phyloP scores from a whole-genome alignment of 2,888 invertebrate genomes.

The Euspilapteryx auroguttella region DNA sequence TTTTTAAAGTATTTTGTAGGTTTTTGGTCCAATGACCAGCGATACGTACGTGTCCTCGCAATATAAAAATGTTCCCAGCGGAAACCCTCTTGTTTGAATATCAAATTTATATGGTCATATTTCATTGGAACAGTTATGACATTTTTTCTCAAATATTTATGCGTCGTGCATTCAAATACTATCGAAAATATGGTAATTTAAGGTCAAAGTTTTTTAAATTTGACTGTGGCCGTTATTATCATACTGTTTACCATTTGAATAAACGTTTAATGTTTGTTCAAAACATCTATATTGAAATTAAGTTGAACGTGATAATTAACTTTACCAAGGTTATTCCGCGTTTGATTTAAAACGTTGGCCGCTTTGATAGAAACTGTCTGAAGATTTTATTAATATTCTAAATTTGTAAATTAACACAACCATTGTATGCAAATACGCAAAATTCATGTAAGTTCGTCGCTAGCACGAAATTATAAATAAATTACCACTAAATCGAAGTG shows the following conservation, averaged over 20 bases:
- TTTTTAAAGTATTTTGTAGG: no score
- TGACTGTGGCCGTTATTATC: constrained; percentile 11
- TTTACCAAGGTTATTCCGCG: background rate
- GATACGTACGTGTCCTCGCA: no score
- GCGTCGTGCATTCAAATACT: constrained; percentile 33
- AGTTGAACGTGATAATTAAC: background rate
- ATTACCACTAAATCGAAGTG: no score
- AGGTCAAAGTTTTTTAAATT: constrained; percentile 23
- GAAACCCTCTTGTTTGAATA: constrained; percentile 55
- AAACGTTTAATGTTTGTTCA: constrained; percentile 9
- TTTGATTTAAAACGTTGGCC: background rate
- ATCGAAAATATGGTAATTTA: constrained; percentile 31
- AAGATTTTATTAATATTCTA: constrained; percentile 3
- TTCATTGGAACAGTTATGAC: constrained; percentile 55
- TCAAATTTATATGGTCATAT: constrained; percentile 52
- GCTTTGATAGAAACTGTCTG: constrained; percentile 2
- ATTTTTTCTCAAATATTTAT: constrained; percentile 44
- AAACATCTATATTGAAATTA: constrained; percentile 10
- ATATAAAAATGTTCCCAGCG: no score
- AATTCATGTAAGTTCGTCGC: background rate
- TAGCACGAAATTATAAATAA: no score
- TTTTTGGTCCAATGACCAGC: no score
- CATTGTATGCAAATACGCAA: constrained; percentile 24
- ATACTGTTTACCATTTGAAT: constrained; percentile 15
- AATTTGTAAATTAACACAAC: constrained; percentile 7